Base-by-base conservation (phyloP, 2,113 vertebrate species). In the Anas platyrhynchos region DNA sequence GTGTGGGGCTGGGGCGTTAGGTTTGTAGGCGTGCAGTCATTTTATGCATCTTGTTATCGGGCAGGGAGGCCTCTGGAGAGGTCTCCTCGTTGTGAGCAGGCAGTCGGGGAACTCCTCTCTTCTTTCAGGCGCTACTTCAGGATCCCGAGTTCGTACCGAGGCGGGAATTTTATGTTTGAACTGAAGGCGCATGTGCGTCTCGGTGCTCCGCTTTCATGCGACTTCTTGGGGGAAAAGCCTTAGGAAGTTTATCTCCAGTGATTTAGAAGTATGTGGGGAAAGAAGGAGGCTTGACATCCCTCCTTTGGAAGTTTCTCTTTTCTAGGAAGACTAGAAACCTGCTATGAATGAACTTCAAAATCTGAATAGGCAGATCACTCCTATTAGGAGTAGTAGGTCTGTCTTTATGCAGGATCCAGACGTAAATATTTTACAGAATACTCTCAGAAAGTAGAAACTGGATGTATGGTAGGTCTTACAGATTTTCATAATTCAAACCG, bases 1-100 rank as follows among this genome's bases (percentile, higher is more conserved):
- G 4, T 2, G 3, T 4, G 25, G n/a, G 13, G 25, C 2, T 14
- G 0, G 44, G 22, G 21, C 1, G 9, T 3, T 11, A 1, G 31
- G 58, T 13, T 16, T 2, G 32, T 11, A 12, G 65, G n/a, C 14
- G 32, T 61, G 59, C 59, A 23, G 59, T 34, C n/a, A 13, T n/a
- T 22, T 22, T 31, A 32, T 52, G 7, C n/a, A 13, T 3, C 17
- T 16, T 5, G 27, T 12, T 1, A 11, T 44, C 12, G 48, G 34
- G 26, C 18, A 2, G 32, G 20, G 23, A 9, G 23, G 16, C 11
- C 13, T 21, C 13, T 13, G 0, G 7, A 16, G 12, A 22, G 21
- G 5, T n/a, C 59, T 17, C 13, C 5, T 23, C 59, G 13, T 23
- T 36, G 59, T 21, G 13, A 12, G 58, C 11, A 14, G 21, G 58